Evolutionary conservation across 2,888 invertebrate species (phyloP), one percentile per base, ranked within the genome.

Genomic region (Leptura quadrifasciata): DNA sequence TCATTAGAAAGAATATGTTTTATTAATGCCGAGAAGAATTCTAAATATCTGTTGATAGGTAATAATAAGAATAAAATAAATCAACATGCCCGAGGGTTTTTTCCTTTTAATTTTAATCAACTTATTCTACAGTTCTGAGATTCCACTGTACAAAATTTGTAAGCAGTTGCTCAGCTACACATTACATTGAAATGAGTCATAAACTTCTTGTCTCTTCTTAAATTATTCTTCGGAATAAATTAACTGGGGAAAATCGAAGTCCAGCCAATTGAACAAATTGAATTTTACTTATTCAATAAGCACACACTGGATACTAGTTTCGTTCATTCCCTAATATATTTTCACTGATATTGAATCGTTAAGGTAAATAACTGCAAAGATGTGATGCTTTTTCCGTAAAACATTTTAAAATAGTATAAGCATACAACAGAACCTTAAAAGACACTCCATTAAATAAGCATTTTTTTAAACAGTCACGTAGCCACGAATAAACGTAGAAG

Each of bases 271-370:
- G 17, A 27, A 54, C 68, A 68, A 55, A 68, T 68, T 68, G 55
- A 54, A 68, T 68, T 68, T 68, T 68, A 68, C 57, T 68, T 68
- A 68, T 68, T 68, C 68, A 68, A 18, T 20, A 68, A 68, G 55
- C 55, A 54, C 27, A 54, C 55, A 55, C 68, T 55, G 21, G 54
- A 52, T 63, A 17, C 61, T 63, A 63, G 39, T 63, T 68, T 18
- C 20, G 31, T 20, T 57, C 55, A 68, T 57, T 68, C 68, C 8
- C 18, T 57, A 20, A 55, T 68, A 68, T 20, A 54, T 68, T 57
- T 68, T 68, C 20, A 68, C 35, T 20, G 63, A 18, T 20, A 20
- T 18, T 63, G 47, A 20, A 63, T 63, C 35, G 39, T 63, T 39
- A 18, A 5, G 4, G 47, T 47, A 47, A 47, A 47, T 47, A 47